These are phyloP conservation scores for Lates japonicus DNA, from an alignment of 2,797 vertebrate species.

Conservation along the genomic window DNA sequence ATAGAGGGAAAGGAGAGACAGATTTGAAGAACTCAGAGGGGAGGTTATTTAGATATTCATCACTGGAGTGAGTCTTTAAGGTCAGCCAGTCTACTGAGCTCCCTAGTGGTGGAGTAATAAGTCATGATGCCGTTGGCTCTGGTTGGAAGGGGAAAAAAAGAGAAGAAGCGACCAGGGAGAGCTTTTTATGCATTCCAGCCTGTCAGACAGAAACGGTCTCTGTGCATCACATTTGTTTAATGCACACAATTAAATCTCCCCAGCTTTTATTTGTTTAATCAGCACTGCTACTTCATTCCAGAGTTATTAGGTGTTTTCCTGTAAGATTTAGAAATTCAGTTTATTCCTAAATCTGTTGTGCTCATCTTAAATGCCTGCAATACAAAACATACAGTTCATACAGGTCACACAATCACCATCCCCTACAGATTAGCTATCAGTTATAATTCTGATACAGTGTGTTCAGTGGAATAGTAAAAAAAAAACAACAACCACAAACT, in stretches of 20 bases:
- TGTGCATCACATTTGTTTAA: constrained; percentile 1
- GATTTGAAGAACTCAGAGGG: constrained; percentile 41
- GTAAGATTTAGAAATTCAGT: not conserved
- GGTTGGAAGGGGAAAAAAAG: not conserved
- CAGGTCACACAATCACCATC: not conserved
- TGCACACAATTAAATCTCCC: not conserved
- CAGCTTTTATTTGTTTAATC: not conserved
- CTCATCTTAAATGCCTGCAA: not conserved
- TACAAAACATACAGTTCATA: not conserved
- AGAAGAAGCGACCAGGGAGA: not conserved
- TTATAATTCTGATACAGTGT: not conserved
- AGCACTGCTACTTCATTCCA: not conserved
- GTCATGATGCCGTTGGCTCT: constrained; percentile 38
- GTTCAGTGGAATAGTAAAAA: no score
- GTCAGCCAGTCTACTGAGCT: constrained; percentile 51
- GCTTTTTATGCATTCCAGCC: not conserved
- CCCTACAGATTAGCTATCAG: not conserved
- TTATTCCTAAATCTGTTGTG: not conserved
- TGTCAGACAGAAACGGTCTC: constrained; percentile 4
- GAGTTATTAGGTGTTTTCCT: not conserved
- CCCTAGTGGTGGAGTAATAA: constrained; percentile 42
- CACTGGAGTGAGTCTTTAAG: constrained; percentile 58
- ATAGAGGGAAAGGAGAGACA: not conserved
- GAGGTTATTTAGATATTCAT: constrained; percentile 65
- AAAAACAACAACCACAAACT: no score